Conservation (phyloP, 1,140 invertebrate genomes). For the Pentalonia nigronervosa region DNA sequence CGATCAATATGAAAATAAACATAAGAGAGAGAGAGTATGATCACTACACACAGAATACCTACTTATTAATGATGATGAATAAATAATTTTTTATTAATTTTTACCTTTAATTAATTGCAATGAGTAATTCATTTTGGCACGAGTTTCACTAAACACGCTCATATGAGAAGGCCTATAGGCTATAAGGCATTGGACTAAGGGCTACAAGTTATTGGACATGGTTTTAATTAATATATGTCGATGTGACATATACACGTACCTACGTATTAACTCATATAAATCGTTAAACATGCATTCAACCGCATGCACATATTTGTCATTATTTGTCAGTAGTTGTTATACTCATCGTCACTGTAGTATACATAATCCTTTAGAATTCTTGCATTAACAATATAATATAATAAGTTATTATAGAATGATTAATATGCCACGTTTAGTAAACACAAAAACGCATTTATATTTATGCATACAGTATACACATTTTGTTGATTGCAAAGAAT, state of each 20-base stretch:
- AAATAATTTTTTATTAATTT: not conserved
- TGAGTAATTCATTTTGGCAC: not conserved
- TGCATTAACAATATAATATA: not conserved
- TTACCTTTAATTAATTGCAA: not conserved
- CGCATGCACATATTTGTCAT: not conserved
- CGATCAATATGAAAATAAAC: not conserved
- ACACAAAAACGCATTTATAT: not conserved
- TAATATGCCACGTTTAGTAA: not conserved
- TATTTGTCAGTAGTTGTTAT: not conserved
- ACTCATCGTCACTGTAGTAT: not conserved
- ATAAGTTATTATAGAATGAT: not conserved
- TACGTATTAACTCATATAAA: not conserved
- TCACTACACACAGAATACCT: not conserved
- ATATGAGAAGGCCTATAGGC: not conserved
- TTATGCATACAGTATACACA: not conserved
- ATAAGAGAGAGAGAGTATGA: not conserved
- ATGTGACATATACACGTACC: not conserved
- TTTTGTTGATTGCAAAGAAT: not conserved
- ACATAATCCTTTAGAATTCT: not conserved
- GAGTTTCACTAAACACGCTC: not conserved
- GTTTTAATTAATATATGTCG: conserved; percentile 12
- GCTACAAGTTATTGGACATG: not conserved
- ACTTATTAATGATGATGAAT: not conserved
- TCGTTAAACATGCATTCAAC: conserved; percentile 18
- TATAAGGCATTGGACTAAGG: not conserved